Base-by-base conservation (phyloP, 2,797 vertebrate species). In the Aotus griseimembra region DNA sequence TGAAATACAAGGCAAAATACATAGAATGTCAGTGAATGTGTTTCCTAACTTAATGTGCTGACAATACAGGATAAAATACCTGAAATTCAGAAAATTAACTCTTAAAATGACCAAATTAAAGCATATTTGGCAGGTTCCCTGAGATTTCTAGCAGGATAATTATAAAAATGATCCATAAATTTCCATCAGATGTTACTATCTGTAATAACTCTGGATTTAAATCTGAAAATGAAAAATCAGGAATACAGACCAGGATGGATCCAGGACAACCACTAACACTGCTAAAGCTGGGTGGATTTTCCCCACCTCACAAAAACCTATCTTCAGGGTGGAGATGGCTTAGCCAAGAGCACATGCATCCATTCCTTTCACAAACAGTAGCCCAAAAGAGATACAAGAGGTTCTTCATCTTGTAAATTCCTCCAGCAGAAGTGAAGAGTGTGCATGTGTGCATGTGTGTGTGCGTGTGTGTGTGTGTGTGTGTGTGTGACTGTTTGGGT, bases 21-120 rank as follows among this genome's bases (percentile, higher is more conserved):
- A 46, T 9, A 76, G 46, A 64, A n/a, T n/a, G 41, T 19, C 48
- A 76, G 15, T 7, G 26, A 81, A 46, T 24, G 2, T 70, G 4
- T 67, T 90, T 10, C 30, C 88, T 90, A 6, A 77, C 88, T 92
- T 61, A 20, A 26, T 57, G 24, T 50, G 52, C 22, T 30, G 33
- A 85, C 28, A 20, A 10, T 57, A 46, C 8, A 44, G 14, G 14
- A 79, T 67, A 96, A 93, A 83, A 85, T 52, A 39, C 26, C 83
- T 86, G 44, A 93, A 77, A 86, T 86, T 55, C 46, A 70, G 79
- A 88, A 83, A 64, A 5, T 33, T 81, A 39, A 6, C 30, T 96
- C 81, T 95, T 96, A 80, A 87, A 80, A 86, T 36, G 19, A 96
- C 50, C 41, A 92, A 95, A 57, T 26, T 70, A 72, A 75, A 86